These are phyloP conservation scores for Mesoligia furuncula DNA, from an alignment of 2,888 invertebrate genomes.

Conservation along the genomic window DNA sequence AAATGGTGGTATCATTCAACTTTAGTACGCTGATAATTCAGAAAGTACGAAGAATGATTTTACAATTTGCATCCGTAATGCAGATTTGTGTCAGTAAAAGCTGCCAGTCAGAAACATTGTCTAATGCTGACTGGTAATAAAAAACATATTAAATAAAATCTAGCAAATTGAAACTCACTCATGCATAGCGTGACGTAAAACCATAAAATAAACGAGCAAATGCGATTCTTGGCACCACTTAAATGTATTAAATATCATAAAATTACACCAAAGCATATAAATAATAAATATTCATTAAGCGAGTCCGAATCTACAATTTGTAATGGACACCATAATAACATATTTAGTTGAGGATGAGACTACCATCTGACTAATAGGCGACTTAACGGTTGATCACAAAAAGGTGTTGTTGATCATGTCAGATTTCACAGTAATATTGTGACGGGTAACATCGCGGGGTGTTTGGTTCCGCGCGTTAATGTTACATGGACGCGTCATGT, in stretches of 20 bases:
- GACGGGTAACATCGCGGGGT: slow-evolving; percentile 71
- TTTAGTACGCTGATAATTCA: background rate
- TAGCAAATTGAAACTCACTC: slow-evolving; percentile 33
- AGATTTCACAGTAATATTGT: slow-evolving; percentile 75
- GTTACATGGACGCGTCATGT: slow-evolving; percentile 77
- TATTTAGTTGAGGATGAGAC: slow-evolving; percentile 61
- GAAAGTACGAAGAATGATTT: background rate
- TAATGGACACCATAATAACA: slow-evolving; percentile 68
- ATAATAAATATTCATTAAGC: slow-evolving; percentile 60
- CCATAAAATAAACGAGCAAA: slow-evolving; percentile 37
- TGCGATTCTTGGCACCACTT: slow-evolving; percentile 34
- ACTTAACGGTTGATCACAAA: slow-evolving; percentile 77
- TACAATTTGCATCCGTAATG: background rate
- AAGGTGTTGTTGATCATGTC: slow-evolving; percentile 73
- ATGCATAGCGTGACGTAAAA: slow-evolving; percentile 43
- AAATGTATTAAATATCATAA: slow-evolving; percentile 47
- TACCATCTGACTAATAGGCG: slow-evolving; percentile 65
- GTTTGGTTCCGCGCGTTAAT: slow-evolving; percentile 78
- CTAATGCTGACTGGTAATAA: slow-evolving; percentile 9
- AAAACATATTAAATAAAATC: background rate
- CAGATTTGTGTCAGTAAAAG: background rate
- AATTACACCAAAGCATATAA: slow-evolving; percentile 40
- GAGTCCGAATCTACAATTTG: slow-evolving; percentile 47
- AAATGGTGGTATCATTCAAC: too few relatives aligned
- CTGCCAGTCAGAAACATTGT: background rate